These are phyloP conservation scores for Sesia bembeciformis DNA, from an alignment of 2,888 invertebrate genomes.

Conservation along the genomic window DNA sequence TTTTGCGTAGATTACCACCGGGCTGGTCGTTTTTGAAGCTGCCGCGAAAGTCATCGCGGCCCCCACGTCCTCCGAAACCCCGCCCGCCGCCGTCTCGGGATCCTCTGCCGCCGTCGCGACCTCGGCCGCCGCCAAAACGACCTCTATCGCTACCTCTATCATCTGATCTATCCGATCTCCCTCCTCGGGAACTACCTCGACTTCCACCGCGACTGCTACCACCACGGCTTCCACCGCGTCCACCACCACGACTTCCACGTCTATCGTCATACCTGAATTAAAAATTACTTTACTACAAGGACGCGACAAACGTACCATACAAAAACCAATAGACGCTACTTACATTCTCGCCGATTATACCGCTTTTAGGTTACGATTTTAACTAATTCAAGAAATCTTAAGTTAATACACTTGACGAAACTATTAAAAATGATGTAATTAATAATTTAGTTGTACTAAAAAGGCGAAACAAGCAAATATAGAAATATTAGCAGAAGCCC, in stretches of 20 bases:
- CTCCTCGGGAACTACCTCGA: conserved; percentile 43
- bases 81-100: conserved; percentile 41
- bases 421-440: too few relatives aligned
- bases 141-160: conserved; percentile 21
- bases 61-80: conserved; percentile 45
- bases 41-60: conserved; percentile 47
- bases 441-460: too few relatives aligned
- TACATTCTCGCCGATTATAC: background rate
- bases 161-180: conserved; percentile 48
- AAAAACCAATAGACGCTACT: background rate
- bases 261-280: conserved; percentile 67
- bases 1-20: conserved; percentile 86
- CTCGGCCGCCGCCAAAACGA: conserved; percentile 25
- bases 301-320: background rate
- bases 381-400: too few relatives aligned
- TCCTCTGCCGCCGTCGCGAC: conserved; percentile 29
- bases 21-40: conserved; percentile 79
- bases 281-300: background rate
- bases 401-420: too few relatives aligned
- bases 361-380: too few relatives aligned
- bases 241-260: conserved; percentile 40
- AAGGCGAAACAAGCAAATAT: too few relatives aligned
- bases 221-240: conserved; percentile 44
- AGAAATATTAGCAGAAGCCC: too few relatives aligned
- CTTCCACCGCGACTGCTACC: conserved; percentile 39